These are phyloP conservation scores for Lasioglossum baleicum DNA, from an alignment of 1,140 invertebrate genomes.

Conservation along the genomic window DNA sequence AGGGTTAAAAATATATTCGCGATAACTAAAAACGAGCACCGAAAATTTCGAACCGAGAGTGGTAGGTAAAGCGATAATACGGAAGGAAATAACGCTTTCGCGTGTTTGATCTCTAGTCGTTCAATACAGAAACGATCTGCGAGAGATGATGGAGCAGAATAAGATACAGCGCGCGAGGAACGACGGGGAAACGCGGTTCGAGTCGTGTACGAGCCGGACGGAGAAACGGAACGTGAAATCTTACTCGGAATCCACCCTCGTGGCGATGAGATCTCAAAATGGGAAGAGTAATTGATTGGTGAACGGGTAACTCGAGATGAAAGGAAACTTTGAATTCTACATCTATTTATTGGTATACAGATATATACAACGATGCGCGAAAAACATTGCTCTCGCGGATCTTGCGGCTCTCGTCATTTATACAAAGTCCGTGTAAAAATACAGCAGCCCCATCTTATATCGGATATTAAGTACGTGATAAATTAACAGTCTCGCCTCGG, in stretches of 20 bases:
- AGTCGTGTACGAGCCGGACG: too few relatives aligned
- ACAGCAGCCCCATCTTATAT: constrained; percentile 73
- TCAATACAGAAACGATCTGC: constrained; percentile 19
- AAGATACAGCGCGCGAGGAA: too few relatives aligned
- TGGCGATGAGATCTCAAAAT: too few relatives aligned
- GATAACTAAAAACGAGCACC: too few relatives aligned
- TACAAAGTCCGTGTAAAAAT: constrained; percentile 80
- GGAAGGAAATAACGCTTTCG: too few relatives aligned
- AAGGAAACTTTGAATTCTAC: constrained; percentile 9
- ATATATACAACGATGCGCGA: constrained; percentile 73
- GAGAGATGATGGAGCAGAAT: constrained; percentile 8
- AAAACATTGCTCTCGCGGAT: constrained; percentile 61
- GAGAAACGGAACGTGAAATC: background rate
- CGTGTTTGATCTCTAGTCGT: background rate
- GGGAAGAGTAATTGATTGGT: too few relatives aligned
- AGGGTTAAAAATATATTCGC: too few relatives aligned
- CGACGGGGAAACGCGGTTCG: background rate
- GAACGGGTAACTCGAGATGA: too few relatives aligned
- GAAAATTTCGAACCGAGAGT: too few relatives aligned
- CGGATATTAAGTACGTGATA: constrained; percentile 58
- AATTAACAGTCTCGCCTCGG: constrained; percentile 63
- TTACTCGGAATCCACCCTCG: too few relatives aligned
- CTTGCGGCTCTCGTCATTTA: constrained; percentile 70
- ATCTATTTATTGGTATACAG: constrained; percentile 73
- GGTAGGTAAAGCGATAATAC: too few relatives aligned